These are phyloP conservation scores for Orthosia incerta DNA, from an alignment of 2,888 invertebrate species.

Conservation along the genomic window DNA sequence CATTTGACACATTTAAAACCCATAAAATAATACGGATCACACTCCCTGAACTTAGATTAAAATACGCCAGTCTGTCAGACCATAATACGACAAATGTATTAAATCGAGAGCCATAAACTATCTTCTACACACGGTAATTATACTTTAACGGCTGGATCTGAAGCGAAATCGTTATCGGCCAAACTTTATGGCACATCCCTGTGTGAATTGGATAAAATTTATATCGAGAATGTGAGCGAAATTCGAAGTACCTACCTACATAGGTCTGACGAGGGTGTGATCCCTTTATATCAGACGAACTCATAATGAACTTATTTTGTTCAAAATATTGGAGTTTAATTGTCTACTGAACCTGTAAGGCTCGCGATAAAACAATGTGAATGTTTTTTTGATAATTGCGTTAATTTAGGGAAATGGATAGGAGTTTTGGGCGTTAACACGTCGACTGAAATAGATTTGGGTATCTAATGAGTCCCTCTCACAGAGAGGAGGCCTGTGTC, in stretches of 20 bases:
- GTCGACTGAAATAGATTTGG: slow-evolving; percentile 14
- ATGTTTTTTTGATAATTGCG: slow-evolving; percentile 41
- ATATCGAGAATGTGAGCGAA: slow-evolving; percentile 67
- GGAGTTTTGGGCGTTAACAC: slow-evolving; percentile 16
- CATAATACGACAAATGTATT: slow-evolving; percentile 47
- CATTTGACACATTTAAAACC: background rate
- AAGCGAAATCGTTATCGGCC: slow-evolving; percentile 63
- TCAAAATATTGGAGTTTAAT: slow-evolving; percentile 72
- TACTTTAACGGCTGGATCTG: slow-evolving; percentile 58
- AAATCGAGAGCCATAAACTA: slow-evolving; percentile 66
- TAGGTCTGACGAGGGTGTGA: slow-evolving; percentile 72
- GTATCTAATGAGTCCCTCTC: background rate
- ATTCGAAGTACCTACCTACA: slow-evolving; percentile 58
- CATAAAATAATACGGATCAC: background rate
- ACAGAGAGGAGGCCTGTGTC: too few relatives aligned
- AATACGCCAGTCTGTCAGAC: slow-evolving; percentile 25
- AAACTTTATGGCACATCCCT: slow-evolving; percentile 62
- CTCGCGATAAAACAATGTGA: slow-evolving; percentile 41
- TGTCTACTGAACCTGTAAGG: slow-evolving; percentile 46
- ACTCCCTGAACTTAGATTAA: slow-evolving; percentile 27
- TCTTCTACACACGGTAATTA: slow-evolving; percentile 69
- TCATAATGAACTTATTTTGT: slow-evolving; percentile 76
- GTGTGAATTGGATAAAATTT: slow-evolving; percentile 69
- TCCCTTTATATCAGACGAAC: slow-evolving; percentile 70
- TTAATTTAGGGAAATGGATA: slow-evolving; percentile 35